Base-by-base conservation (phyloP, 1,140 invertebrate genomes). In the Panagrolaimus sp. region DNA sequence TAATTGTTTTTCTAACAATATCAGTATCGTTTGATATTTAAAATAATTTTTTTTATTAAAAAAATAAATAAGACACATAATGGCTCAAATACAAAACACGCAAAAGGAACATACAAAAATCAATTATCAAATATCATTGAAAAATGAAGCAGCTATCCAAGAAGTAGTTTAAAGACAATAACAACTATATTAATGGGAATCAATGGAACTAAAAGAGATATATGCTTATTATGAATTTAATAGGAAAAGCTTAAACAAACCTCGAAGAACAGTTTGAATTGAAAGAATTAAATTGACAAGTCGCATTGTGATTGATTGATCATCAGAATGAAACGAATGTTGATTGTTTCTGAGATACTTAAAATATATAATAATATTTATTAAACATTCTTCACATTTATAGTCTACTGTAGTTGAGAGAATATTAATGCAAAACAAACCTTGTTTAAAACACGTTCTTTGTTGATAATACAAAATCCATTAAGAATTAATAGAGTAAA, bases 211-310 rank as follows among this genome's bases (percentile, higher is more conserved):
- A 7, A 62, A 67, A 64, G 44, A 48, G 9, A 28, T 12, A 1
- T 45, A 65, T 38, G 44, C 21, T 24, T 68, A 63, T 69, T 21
- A 48, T 4, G 15, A 6, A 1, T 28, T 14, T 12, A 10, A 58
- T n/a, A 21, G 21, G 7, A 15, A 67, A 74, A 44, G n/a, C n/a
- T n/a, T 21, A 52, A 74, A 67, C 77, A 52, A 44, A 78, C 77
- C 73, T 67, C 77, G 71, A 69, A 79, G 78, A 44, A 78, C 77
- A n/a, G 77, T 78, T 63, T 78, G 77, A 63, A 78, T 75, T 32
- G 77, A 73, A n/a, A 76, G 44, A 45, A 79, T 75, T 1, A 78
- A 68, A 24, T 74, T 67, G 28, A 75, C 67, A 9, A 78, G 4
- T 26, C 78, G 77, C 45, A 64, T 52, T 65, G 70, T 74, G 17